Evolutionary conservation across 2,113 vertebrate species (phyloP).

Genomic region (Salvelinus sp.): DNA sequence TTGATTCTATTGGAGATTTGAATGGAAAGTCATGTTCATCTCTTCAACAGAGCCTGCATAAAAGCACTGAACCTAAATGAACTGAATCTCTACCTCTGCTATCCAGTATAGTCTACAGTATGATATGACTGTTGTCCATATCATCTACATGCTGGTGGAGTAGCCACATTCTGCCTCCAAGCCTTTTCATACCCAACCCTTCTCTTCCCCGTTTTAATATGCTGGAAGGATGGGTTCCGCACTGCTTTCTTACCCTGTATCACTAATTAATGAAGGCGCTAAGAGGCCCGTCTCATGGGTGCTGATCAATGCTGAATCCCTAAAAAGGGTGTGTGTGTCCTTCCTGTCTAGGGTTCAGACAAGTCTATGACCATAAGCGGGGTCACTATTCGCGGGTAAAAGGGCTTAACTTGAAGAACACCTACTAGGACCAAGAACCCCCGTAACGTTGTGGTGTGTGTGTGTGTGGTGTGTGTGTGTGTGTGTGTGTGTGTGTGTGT

Average conservation of each 20-base stretch:
- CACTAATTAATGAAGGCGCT: constrained; percentile 62
- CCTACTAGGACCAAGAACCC: too few relatives aligned
- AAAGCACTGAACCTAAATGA: too few relatives aligned
- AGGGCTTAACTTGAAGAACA: too few relatives aligned
- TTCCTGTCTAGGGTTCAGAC: not conserved
- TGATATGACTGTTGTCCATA: too few relatives aligned
- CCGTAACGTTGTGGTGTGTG: too few relatives aligned
- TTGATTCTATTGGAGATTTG: too few relatives aligned
- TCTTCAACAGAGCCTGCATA: too few relatives aligned
- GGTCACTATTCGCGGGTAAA: too few relatives aligned
- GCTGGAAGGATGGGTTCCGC: constrained; percentile 49
- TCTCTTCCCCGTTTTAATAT: constrained; percentile 60
- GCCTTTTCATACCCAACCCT: constrained; percentile 51
- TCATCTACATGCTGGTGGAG: too few relatives aligned
- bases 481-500: constrained; percentile 1
- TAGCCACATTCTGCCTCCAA: constrained; percentile 50
- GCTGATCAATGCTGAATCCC: constrained; percentile 60
- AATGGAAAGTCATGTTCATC: too few relatives aligned
- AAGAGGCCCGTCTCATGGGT: constrained; percentile 47
- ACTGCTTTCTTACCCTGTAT: constrained; percentile 47
- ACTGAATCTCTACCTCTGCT: too few relatives aligned
- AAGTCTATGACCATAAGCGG: not conserved
- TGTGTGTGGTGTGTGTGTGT: not conserved
- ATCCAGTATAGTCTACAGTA: too few relatives aligned
- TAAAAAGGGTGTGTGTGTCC: constrained; percentile 32